A percentile compares a stretch with the other conserved stretches of the same genome.
phyloP scores from a whole-genome alignment of 2,113 vertebrate genomes.

The Peromyscus leucopus region DNA sequence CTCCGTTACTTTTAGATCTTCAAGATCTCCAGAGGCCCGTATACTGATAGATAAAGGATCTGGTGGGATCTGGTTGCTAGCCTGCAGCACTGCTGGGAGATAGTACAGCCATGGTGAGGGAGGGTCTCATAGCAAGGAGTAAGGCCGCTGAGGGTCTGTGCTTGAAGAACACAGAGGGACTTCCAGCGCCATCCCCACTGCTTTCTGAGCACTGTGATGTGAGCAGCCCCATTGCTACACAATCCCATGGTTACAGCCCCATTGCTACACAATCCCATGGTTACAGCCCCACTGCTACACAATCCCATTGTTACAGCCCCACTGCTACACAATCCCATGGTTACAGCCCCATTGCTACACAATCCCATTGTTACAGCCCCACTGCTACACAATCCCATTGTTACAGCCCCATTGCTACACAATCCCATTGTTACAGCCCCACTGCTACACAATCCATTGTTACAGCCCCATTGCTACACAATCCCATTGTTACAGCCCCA shows the following conservation, averaged over 20 bases:
- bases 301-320: not conserved
- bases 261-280: not conserved
- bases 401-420: no score
- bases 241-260: not conserved
- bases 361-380: not conserved
- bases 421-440: not conserved
- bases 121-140: not conserved
- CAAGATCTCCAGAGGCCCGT: not conserved
- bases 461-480: not conserved
- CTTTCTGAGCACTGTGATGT: not conserved
- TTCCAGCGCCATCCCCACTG: no score
- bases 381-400: not conserved
- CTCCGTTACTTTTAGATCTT: not conserved
- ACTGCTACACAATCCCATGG: not conserved
- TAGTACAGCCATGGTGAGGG: not conserved
- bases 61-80: not conserved
- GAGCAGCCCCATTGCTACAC: not conserved
- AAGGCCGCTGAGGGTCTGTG: not conserved
- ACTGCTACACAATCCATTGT: not conserved
- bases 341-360: no score
- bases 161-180: not conserved
- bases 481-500: no score
- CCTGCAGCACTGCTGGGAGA: not conserved
- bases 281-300: not conserved
- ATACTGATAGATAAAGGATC: not conserved